Evolutionary conservation across 1,140 invertebrate species (phyloP), one percentile per base, ranked within the genome.

Genomic region (Agrilus planipennis): DNA sequence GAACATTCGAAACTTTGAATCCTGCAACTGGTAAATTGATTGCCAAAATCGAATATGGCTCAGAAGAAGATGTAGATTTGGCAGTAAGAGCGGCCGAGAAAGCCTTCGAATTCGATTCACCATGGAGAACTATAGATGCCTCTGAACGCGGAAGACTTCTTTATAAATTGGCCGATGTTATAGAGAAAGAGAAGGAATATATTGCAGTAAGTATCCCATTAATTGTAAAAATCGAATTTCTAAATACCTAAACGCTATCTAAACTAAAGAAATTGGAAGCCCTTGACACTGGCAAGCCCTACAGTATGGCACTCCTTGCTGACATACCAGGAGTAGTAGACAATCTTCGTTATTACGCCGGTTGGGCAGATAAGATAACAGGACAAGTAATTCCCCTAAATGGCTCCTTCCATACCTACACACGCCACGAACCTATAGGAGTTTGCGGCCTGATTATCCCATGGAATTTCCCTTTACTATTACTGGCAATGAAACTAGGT

Each of bases 371-470:
- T 63, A 95, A 95, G 64, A 81, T 80, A 57, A 79, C 87, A 55
- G 91, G 91, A 1, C 80, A 89, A 63, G 87, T 84, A 0, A 79
- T 97, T 43, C 90, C 92, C 4, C 73, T 88, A 46, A 87, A 93
- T 63, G 91, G 90, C 2, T 72, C 84, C 31, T 88, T 77, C 59
- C 79, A 95, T 51, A 75, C 78, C 0, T 94, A 93, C 53, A 97
- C 94, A 0, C 73, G 90, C 18, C 89, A 94, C 52, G 93, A 99
- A 63, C 92, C 95, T 1, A 83, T 98, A 18, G 95, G 94, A 31
- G 90, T 99, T 29, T 96, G 91, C 67, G 94, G 86, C 16, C 91
- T 96, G 66, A 96, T 98, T 40, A 96, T 96, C 46, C 93, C 93
- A 6, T 97, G 93, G 93, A 98, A 98, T 66, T 98, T 96, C 60